Evolutionary conservation across 2,113 vertebrate genomes (phyloP).

Genomic region (Myanophis thanlyinensis): DNA sequence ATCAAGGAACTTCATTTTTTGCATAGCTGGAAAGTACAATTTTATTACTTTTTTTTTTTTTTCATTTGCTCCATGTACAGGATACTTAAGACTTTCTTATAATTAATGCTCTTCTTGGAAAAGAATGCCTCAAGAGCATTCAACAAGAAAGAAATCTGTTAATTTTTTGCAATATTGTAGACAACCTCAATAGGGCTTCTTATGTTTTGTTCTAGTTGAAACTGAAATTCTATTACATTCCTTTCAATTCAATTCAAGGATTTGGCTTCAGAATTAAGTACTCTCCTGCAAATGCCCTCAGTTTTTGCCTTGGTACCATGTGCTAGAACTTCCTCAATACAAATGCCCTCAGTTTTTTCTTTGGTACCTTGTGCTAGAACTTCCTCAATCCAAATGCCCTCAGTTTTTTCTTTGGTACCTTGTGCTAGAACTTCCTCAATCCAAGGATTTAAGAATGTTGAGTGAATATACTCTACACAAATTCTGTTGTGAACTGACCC

Average conservation of each 20-base stretch:
- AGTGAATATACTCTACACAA: not conserved
- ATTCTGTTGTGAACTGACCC: not conserved
- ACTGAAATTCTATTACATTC: not conserved
- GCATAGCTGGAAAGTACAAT: not conserved
- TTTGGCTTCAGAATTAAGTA: constrained; percentile 9
- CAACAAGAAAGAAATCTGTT: not conserved
- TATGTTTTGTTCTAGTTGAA: not conserved
- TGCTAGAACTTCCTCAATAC: not conserved
- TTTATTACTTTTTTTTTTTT: not conserved
- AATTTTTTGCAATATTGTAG: accelerated
- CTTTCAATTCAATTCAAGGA: not conserved
- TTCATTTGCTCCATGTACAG: not conserved
- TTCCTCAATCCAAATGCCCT: not conserved
- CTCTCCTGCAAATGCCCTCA: constrained; percentile 10
- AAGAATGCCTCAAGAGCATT: constrained; percentile 5
- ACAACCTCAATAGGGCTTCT: not conserved
- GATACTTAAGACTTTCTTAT: not conserved
- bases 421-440: not conserved
- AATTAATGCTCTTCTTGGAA: not conserved
- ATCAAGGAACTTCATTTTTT: not conserved
- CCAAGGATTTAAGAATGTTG: not conserved
- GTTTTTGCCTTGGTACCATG: not conserved
- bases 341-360: too few species aligned
- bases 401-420: not conserved
- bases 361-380: not conserved